Evolutionary conservation across 2,888 invertebrate genomes (phyloP).

Genomic region (Eulithis testata): DNA sequence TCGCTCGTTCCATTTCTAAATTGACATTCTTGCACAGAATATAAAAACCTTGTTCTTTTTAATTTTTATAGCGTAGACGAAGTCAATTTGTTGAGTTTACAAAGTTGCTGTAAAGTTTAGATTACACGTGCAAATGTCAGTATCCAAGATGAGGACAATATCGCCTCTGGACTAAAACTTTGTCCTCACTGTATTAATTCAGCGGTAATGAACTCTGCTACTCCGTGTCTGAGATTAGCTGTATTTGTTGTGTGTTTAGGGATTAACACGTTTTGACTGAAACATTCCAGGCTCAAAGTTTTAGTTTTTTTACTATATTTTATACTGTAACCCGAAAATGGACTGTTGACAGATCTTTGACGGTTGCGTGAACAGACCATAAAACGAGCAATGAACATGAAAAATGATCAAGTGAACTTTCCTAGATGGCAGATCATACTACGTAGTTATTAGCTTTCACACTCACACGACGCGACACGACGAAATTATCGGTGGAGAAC

Average conservation of each 20-base stretch:
- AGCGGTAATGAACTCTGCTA: not conserved
- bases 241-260: not conserved
- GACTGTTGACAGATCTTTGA: too few relatives aligned
- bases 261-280: too few relatives aligned
- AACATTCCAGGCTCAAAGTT: too few relatives aligned
- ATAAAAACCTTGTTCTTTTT: slow-evolving; percentile 14
- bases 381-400: too few relatives aligned
- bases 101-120: slow-evolving; percentile 50
- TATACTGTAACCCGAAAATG: too few relatives aligned
- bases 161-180: slow-evolving; percentile 7
- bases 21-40: slow-evolving; percentile 15
- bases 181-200: slow-evolving; percentile 10
- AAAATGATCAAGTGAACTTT: not conserved
- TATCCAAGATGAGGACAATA: slow-evolving; percentile 14
- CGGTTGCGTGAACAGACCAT: too few relatives aligned
- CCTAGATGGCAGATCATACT: not conserved
- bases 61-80: slow-evolving; percentile 33
- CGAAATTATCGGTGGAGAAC: too few relatives aligned
- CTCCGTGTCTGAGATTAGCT: not conserved
- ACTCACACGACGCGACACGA: too few relatives aligned
- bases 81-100: slow-evolving; percentile 44
- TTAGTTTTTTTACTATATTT: too few relatives aligned
- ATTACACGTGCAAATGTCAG: slow-evolving; percentile 42
- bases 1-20: slow-evolving; percentile 24
- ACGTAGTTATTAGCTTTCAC: too few relatives aligned